phyloP scores from a whole-genome alignment of 2,888 invertebrate species.

The Philaethria dido region DNA sequence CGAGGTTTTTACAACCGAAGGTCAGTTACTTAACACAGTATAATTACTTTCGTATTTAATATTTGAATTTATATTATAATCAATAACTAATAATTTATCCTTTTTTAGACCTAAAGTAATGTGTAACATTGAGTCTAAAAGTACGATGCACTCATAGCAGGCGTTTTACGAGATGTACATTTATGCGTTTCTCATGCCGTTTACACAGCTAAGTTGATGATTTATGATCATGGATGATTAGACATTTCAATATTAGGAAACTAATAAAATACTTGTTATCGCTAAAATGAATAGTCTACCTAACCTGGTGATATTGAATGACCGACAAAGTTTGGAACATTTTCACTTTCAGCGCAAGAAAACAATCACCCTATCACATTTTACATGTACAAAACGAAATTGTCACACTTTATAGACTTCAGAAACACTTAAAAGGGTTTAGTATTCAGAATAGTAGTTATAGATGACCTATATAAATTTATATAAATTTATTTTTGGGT shows the following conservation, averaged over 20 bases:
- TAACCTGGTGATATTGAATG: background rate
- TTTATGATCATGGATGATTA: no score
- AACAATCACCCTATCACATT: background rate
- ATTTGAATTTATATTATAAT: background rate
- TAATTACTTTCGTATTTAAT: background rate
- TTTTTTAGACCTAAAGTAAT: no score
- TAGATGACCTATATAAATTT: no score
- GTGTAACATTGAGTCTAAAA: no score
- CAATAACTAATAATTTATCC: background rate
- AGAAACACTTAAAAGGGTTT: conserved; percentile 12
- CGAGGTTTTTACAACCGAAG: conserved; percentile 95
- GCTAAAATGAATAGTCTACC: background rate
- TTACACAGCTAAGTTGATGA: no score
- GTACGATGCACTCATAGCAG: no score
- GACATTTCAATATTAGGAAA: no score
- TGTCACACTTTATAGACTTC: background rate
- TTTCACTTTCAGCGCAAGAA: conserved; percentile 1
- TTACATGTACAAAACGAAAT: background rate
- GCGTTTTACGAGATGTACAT: no score
- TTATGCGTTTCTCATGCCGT: no score
- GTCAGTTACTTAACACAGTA: conserved; percentile 63
- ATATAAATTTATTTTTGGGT: no score
- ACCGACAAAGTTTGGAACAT: background rate
- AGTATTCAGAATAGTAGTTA: background rate
- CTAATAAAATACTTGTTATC: no score